Conservation (phyloP, 2,797 vertebrate species). For the Erpetoichthys calabaricus region DNA sequence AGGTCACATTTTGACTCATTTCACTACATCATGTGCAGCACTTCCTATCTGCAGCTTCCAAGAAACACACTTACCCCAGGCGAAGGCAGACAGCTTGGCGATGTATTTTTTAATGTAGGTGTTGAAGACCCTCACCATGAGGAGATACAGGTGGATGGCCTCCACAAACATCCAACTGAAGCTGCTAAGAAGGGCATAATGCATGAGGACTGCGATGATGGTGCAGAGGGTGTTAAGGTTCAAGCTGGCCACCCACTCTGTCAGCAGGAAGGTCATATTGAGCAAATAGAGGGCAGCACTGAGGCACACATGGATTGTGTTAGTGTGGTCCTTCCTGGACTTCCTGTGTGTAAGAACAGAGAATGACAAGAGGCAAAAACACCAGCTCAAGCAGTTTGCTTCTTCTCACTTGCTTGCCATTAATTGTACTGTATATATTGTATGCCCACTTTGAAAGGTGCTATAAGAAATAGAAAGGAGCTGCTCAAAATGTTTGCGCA, state of each 20-base stretch:
- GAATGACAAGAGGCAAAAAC: not conserved
- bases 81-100: constrained; percentile 51
- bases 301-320: constrained; percentile 50
- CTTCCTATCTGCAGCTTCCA: no score
- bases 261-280: constrained; percentile 51
- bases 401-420: no score
- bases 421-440: no score
- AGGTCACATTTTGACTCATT: no score
- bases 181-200: constrained; percentile 60
- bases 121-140: constrained; percentile 62
- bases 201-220: constrained; percentile 39
- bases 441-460: no score
- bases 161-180: constrained; percentile 72
- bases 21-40: no score
- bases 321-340: constrained; percentile 20
- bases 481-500: no score
- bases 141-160: constrained; percentile 62
- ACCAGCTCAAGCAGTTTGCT: no score
- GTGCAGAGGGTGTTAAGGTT: constrained; percentile 24
- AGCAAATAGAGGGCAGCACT: constrained; percentile 48
- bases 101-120: constrained; percentile 54
- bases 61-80: constrained; percentile 59
- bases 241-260: constrained; percentile 17
- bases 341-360: constrained; percentile 27
- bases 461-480: no score